These are phyloP conservation scores for Tetraneura akinire DNA, from an alignment of 1,140 invertebrate genomes.

Conservation along the genomic window DNA sequence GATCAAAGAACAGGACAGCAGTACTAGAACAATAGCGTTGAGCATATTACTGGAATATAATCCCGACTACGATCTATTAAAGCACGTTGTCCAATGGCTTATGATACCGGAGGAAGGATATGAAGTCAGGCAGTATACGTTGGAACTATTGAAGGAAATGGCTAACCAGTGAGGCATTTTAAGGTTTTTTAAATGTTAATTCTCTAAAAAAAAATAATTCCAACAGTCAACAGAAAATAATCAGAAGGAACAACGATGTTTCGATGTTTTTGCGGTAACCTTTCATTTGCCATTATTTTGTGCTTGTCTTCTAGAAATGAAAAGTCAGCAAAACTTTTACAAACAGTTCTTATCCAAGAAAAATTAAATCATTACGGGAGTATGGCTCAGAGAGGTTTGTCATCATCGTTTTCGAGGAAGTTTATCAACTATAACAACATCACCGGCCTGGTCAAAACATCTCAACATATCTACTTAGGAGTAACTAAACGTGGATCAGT, in stretches of 20 bases:
- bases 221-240: background rate
- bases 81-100: constrained; percentile 64
- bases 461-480: constrained; percentile 75
- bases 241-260: background rate
- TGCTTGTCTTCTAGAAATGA: background rate
- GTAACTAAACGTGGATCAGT: constrained; percentile 76
- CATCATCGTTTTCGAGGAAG: constrained; percentile 69
- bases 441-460: constrained; percentile 72
- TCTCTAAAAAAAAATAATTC: background rate
- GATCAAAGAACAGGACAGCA: constrained; percentile 68
- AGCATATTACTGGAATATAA: constrained; percentile 70
- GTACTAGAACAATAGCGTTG: constrained; percentile 69
- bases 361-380: constrained; percentile 70
- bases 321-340: constrained; percentile 11
- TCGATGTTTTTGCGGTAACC: background rate
- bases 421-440: constrained; percentile 65
- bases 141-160: constrained; percentile 68
- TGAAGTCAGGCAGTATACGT: constrained; percentile 70
- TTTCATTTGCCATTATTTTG: background rate
- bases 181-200: constrained; percentile 41
- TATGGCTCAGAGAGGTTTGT: constrained; percentile 69
- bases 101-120: constrained; percentile 63
- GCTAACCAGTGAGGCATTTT: constrained; percentile 59
- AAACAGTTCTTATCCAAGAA: constrained; percentile 58
- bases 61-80: constrained; percentile 62